A percentile compares a stretch with the other conserved stretches of the same genome.
Evolutionary conservation across 2,888 invertebrate genomes (phyloP).

Genomic region (Dynastes maya): DNA sequence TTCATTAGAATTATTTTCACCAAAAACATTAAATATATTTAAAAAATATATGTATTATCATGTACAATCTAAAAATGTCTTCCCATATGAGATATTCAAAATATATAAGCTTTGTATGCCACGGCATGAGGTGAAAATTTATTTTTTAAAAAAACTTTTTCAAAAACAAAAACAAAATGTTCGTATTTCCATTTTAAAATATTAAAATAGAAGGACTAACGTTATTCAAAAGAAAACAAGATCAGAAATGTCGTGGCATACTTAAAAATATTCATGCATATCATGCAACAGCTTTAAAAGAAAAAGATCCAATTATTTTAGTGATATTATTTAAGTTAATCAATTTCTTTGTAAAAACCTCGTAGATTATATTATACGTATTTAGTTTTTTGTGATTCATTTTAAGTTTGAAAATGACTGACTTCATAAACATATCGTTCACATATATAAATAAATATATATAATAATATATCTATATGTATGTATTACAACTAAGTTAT

Average conservation of each 20-base stretch:
- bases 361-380: slow-evolving; percentile 8
- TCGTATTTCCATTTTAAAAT: slow-evolving; percentile 36
- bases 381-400: slow-evolving; percentile 41
- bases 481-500: slow-evolving; percentile 13
- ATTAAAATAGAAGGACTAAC: slow-evolving; percentile 28
- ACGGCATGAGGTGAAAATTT: slow-evolving; percentile 51
- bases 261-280: slow-evolving; percentile 68
- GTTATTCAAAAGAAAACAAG: slow-evolving; percentile 5
- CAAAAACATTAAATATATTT: neutral
- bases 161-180: slow-evolving; percentile 23
- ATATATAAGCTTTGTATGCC: slow-evolving; percentile 54
- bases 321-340: slow-evolving; percentile 17
- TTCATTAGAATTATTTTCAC: slow-evolving; percentile 37
- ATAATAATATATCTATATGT: neutral
- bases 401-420: slow-evolving; percentile 60
- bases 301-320: slow-evolving; percentile 23
- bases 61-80: slow-evolving; percentile 70
- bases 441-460: slow-evolving; percentile 53
- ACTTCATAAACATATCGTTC: slow-evolving; percentile 64
- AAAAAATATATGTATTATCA: slow-evolving; percentile 53
- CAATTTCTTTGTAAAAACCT: neutral
- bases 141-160: slow-evolving; percentile 42
- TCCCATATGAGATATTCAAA: slow-evolving; percentile 67
- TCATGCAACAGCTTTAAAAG: slow-evolving; percentile 68
- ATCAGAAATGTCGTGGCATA: slow-evolving; percentile 64